Evolutionary conservation across 2,888 invertebrate genomes (phyloP), one percentile per base, ranked within the genome.

Genomic region (Drosophila pseudotalamancana): DNA sequence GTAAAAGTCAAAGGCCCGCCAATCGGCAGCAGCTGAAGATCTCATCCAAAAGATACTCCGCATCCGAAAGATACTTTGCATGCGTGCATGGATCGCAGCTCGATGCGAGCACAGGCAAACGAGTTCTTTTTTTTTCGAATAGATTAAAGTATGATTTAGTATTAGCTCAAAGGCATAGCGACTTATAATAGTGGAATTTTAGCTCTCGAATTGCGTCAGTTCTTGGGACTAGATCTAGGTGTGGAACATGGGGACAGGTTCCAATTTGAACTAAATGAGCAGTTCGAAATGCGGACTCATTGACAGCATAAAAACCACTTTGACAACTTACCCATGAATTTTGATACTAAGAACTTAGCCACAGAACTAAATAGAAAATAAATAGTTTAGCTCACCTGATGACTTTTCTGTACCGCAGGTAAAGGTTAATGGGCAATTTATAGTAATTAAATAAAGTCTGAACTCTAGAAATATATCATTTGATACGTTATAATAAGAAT

Each of bases 1-100:
- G 77, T 81, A 80, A 80, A 80, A 80, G 79, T 80, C 84, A 77
- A 55, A 59, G 60, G 42, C 31, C 42, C 42, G 23, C 40, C 39
- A 31, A 55, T 29, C 16, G 29, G 21, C 56, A 32, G 54, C 60
- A 39, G 18, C 48, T 29, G 32, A n/a, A 55, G 35, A 65, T 54
- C 63, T 46, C 63, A 54, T 29, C 49, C 31, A 19, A 1, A n/a
- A 53, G 59, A 56, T 59, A 39, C 14, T 34, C 34, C 5, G 31
- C 8, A 16, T 62, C 37, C 64, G 34, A n/a, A n/a, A 53, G 59
- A 56, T 59, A 39, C 14, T 34, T 42, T 3, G 31, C 8, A 16
- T 62, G 43, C 64, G 34, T 37, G 45, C 59, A 57, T 11, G 12
- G 19, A 8, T 23, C 27, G 25, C 27, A 12, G 18, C 39, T 46